Conservation (phyloP, 2,888 invertebrate species). For the Microchrysa polita region DNA sequence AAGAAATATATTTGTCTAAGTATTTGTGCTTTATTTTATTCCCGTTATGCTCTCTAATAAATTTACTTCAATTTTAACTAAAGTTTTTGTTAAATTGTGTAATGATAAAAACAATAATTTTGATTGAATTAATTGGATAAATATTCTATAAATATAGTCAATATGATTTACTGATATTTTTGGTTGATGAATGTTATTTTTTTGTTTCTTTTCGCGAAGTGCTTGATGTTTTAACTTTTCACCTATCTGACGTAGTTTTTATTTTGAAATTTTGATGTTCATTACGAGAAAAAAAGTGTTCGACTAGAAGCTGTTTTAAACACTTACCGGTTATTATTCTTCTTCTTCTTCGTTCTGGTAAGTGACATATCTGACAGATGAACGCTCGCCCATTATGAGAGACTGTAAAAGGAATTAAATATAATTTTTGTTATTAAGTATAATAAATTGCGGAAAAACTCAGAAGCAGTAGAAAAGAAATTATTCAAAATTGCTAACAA, state of each 20-base stretch:
- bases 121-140: too few relatives aligned
- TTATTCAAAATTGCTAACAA: too few relatives aligned
- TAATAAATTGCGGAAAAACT: too few relatives aligned
- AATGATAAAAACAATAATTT: too few relatives aligned
- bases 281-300: not conserved
- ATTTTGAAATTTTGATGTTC: not conserved
- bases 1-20: too few relatives aligned
- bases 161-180: slow-evolving; percentile 65
- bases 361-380: slow-evolving; percentile 93
- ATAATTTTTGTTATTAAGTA: slow-evolving; percentile 8
- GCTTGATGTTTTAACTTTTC: slow-evolving; percentile 22
- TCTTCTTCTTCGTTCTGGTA: slow-evolving; percentile 94
- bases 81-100: not conserved
- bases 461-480: too few relatives aligned
- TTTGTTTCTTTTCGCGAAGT: slow-evolving; percentile 15
- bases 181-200: slow-evolving; percentile 58
- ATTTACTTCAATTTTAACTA: too few relatives aligned
- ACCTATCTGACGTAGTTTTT: not conserved
- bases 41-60: too few relatives aligned
- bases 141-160: not conserved
- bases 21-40: too few relatives aligned
- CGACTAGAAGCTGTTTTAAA: slow-evolving; percentile 9
- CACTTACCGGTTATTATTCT: slow-evolving; percentile 65
- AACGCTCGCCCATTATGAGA: slow-evolving; percentile 88
- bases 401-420: slow-evolving; percentile 70